Evolutionary conservation across 2,888 invertebrate species (phyloP), one percentile per base, ranked within the genome.

Genomic region (Capitulum mitella): DNA sequence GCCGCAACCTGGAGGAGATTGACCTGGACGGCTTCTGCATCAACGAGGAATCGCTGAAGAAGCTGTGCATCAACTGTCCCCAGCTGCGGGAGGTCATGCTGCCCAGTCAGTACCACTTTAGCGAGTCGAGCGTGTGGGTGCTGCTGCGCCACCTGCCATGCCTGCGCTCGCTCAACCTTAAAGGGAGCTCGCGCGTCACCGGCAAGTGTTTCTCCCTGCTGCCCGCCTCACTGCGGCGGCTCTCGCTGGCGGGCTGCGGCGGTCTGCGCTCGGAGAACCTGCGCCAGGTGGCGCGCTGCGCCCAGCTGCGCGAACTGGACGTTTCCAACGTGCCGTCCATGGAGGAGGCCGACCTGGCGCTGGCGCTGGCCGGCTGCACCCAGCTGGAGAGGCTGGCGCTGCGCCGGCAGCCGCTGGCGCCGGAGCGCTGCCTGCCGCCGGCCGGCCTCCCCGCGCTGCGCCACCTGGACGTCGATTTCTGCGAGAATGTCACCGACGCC

Each of bases 291-390:
- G 14, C 46, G 19, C 8, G 16, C 46, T 32, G 46, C 12, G 16
- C 75, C n/a, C 29, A 3, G 75, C 75, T 76, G 75, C n/a, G 22
- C 46, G 46, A 46, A 14, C 75, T 76, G 14, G 75, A 76, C 75
- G 29, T 76, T 26, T 46, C 75, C 3, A 16, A 14, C 19, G 46
- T 76, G 75, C 0, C 14, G 5, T 14, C 8, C 16, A 6, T 76
- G 75, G 5, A 3, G 75, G 16, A n/a, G 75, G 46, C n/a, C 3
- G 75, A 76, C 29, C 29, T 43, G 43, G 29, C 29, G 43, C 29
- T 29, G n/a, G 46, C 16, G 29, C 22, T 76, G 32, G 75, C 75
- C 75, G 29, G 16, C 46, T 46, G 43, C 19, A 5, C 29, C 3
- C 43, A 8, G 2, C 46, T 76, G 75, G 22, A 16, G 46, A 12